A percentile compares a stretch with the other conserved stretches of the same genome.
Conservation (phyloP, 2,888 invertebrate species). For the Chrysomela aeneicollis region DNA sequence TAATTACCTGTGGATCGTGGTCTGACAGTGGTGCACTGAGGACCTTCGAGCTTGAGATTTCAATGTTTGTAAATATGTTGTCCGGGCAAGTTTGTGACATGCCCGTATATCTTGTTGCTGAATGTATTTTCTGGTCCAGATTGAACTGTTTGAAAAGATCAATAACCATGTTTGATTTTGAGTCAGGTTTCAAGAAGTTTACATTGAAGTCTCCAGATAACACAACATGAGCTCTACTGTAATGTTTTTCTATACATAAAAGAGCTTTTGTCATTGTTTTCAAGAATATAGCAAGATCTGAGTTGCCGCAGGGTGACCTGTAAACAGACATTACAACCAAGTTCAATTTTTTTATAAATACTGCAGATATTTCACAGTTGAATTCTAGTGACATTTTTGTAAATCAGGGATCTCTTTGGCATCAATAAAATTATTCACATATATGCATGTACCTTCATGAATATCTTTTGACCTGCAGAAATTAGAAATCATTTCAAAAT, state of each 20-base stretch:
- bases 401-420: not conserved
- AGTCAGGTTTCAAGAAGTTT: not conserved
- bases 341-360: not conserved
- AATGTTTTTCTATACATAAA: not conserved
- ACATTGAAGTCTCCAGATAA: not conserved
- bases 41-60: not conserved
- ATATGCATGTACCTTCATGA: not conserved
- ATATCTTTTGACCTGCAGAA: not conserved
- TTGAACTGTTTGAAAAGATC: slow-evolving; percentile 6
- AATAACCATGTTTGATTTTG: slow-evolving; percentile 3
- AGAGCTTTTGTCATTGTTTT: not conserved
- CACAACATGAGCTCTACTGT: not conserved
- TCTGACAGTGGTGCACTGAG: too few relatives aligned
- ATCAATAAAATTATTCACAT: not conserved
- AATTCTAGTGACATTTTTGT: not conserved
- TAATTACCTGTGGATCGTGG: too few relatives aligned
- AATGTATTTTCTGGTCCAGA: not conserved
- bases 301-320: too few relatives aligned
- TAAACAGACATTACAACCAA: not conserved
- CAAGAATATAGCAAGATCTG: too few relatives aligned
- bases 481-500: not conserved
- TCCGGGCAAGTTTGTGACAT: not conserved
- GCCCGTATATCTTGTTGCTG: not conserved
- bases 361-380: not conserved
- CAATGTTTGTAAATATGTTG: slow-evolving; percentile 11